These are phyloP conservation scores for Camelus dromedarius DNA, from an alignment of 2,113 vertebrate species.

Conservation along the genomic window DNA sequence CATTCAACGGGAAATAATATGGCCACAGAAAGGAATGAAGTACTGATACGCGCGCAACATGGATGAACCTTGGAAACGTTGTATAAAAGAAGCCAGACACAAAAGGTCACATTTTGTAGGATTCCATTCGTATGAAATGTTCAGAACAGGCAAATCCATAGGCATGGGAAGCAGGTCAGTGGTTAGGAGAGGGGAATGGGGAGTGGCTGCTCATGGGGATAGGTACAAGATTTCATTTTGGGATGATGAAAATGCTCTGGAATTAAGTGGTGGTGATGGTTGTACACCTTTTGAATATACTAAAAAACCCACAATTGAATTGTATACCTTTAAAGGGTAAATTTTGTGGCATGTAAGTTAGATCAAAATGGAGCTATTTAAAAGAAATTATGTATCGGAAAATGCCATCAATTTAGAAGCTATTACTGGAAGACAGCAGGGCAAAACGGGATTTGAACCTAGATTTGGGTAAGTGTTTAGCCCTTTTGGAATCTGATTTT, in stretches of 20 bases:
- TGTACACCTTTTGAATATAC: background rate
- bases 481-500: constrained; percentile 18
- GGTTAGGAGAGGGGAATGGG: background rate
- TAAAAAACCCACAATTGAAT: background rate
- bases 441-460: constrained; percentile 15
- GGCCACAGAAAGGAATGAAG: background rate
- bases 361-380: background rate
- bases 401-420: background rate
- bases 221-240: background rate
- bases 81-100: background rate
- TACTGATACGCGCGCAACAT: background rate
- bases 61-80: constrained; percentile 6
- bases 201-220: background rate
- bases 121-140: background rate
- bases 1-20: background rate
- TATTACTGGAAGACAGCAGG: background rate
- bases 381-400: background rate
- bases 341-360: constrained; percentile 5
- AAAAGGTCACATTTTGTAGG: background rate
- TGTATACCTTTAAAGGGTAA: background rate
- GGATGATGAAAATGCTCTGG: background rate
- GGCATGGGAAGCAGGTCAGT: background rate
- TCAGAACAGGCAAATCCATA: background rate
- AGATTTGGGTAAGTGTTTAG: background rate
- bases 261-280: background rate